Evolutionary conservation across 2,113 vertebrate genomes (phyloP).

Genomic region (Amphiprion percula): DNA sequence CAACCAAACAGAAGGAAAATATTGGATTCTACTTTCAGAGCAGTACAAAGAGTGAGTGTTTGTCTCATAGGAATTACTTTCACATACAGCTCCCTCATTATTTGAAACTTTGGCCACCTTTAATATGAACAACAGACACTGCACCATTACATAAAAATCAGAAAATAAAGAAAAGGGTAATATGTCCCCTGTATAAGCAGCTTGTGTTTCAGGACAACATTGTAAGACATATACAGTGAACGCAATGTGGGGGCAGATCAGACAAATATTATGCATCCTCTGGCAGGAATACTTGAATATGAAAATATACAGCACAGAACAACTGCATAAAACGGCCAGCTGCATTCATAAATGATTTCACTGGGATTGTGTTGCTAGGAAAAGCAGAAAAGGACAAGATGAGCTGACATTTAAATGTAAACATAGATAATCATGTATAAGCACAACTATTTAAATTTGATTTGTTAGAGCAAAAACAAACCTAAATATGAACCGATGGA

Average conservation of each 20-base stretch:
- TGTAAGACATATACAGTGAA: not conserved
- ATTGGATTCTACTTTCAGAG: too few species aligned
- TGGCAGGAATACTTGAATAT: not conserved
- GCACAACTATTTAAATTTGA: too few species aligned
- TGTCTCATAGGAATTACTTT: too few species aligned
- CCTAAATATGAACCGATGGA: not conserved
- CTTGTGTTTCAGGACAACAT: not conserved
- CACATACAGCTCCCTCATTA: too few species aligned
- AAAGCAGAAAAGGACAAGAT: not conserved
- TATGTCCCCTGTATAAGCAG: not conserved
- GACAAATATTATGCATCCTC: not conserved
- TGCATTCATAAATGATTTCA: not conserved
- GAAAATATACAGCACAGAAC: not conserved
- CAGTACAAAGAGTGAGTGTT: too few species aligned
- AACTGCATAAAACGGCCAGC: not conserved
- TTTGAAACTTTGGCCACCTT: too few species aligned
- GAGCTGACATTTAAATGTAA: too few species aligned
- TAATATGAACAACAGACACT: too few species aligned
- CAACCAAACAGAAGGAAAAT: too few species aligned
- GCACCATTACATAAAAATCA: too few species aligned
- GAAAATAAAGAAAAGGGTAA: too few species aligned
- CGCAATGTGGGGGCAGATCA: not conserved
- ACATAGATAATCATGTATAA: not conserved
- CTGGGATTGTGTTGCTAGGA: not conserved
- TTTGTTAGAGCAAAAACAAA: not conserved